Base-by-base conservation (phyloP, 2,797 vertebrate genomes). In the Platalea minor region DNA sequence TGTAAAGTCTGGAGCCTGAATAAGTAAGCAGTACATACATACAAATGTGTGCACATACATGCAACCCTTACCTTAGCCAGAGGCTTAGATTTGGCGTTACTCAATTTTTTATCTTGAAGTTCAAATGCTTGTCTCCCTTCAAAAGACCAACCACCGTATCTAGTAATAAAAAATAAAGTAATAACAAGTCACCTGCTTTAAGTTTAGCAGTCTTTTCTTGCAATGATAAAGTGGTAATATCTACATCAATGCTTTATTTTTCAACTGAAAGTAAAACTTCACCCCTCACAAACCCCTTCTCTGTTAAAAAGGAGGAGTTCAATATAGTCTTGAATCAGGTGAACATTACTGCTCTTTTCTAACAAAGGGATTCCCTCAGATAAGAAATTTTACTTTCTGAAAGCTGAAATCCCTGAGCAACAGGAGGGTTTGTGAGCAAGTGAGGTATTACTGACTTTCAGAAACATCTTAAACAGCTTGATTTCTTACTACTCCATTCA, bases 91-190 rank as follows among this genome's bases (percentile, higher is more conserved):
- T 85, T 83, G 11, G 95, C 91, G 17, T 24, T 28, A 63, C 56
- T 97, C 29, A 51, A 1, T 31, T 73, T 90, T 35, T 21, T 19
- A 7, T 89, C 93, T 77, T 73, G 76, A 83, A 43, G 73, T 64
- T 96, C 78, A 68, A 53, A 43, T 10, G 74, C 20, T 61, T 70
- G 73, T 14, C 3, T 90, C 10, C 48, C 33, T 95, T 97, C 96
- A 68, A 98, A 98, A 74, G 98, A 98, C 98, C 98, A 98, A 17
- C 98, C 98, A 76, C 98, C 98, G 43, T 97, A 97, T 57, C 97
- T 98, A 61, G 29, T 41, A 96, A 85, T 3, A 75, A 41, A 93
- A 94, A 92, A 87, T 7, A 70, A 92, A 65, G 37, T 14, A 68
- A 72, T 33, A 73, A 63, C 17, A 39, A n/a, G 31, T 69, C 83